Evolutionary conservation across 2,113 vertebrate genomes (phyloP), one percentile per base, ranked within the genome.

Genomic region (Actenoides hombroni): DNA sequence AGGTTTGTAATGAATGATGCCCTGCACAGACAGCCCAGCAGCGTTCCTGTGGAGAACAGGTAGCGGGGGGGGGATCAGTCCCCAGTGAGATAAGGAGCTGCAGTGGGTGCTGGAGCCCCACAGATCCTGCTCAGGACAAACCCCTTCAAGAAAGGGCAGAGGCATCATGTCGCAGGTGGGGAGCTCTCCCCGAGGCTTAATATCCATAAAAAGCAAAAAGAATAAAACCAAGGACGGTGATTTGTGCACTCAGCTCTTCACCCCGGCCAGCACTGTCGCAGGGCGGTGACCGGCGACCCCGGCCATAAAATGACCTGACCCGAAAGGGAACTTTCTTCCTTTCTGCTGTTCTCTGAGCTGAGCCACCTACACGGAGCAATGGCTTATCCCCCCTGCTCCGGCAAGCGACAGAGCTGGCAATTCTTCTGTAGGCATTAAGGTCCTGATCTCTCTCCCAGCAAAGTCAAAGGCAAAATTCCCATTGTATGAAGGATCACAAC

Each of bases 401-500:
- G 76, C 35, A 44, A 78, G 56, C 2, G 5, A 48, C 57, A 39
- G 78, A 88, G 42, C 21, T 84, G 40, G 53, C 76, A 94, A 60
- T 84, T 73, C 73, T 90, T 85, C 84, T 46, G 57, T 12, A 82
- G 88, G 65, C 80, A 88, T 57, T 86, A 86, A 94, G 65, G 92
- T 94, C 69, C 86, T 76, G 71, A 82, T 96, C 77, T 96, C 92
- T 86, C 80, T 92, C 73, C 31, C 76, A 86, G 80, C 65, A 88
- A 94, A 96, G 87, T 95, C 85, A 83, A 91, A 90, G 76, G 79
- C 90, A 95, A 94, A 95, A 93, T 83, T 93, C 83, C 91, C 80
- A 20, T 74, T 81, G 76, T 90, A 59, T 70, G 76, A 80, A 88
- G 61, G 91, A 92, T 90, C 64, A 75, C 76, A 88, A 44, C 73